Evolutionary conservation across 2,797 vertebrate species (phyloP), one percentile per base, ranked within the genome.

Genomic region (Limnodromus scolopaceus): DNA sequence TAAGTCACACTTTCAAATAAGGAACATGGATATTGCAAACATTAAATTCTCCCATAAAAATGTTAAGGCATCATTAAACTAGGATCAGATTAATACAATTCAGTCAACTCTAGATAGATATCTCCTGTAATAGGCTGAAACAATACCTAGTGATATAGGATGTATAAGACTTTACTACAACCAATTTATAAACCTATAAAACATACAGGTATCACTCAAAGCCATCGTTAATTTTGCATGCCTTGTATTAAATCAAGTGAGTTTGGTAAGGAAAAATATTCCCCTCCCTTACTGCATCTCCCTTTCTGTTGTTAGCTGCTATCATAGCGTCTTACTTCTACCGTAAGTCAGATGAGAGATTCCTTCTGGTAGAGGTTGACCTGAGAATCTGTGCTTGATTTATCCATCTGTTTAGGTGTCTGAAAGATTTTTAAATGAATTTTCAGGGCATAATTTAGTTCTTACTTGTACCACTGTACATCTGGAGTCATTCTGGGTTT

Each of bases 51-150:
- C 93, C 97, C 98, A 98, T 98, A 98, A 98, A 98, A 98, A 98
- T 96, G 98, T 98, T 98, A 98, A 98, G 97, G 98, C 98, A 98
- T 98, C 98, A 98, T 98, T 98, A 98, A 98, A 98, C 98, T 98
- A 98, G 98, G 97, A 98, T 98, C 98, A 98, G 98, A 98, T 98
- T 98, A 98, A 98, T 98, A 98, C 98, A 98, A 98, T 98, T 98
- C 98, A 98, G 98, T 98, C 98, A 98, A 97, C 97, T 98, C 97
- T 96, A 97, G 98, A 98, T 96, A 98, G 98, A 98, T 98, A 98
- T 98, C 96, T 97, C 97, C 97, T 92, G 96, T 98, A 98, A 98
- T 97, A 98, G 97, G 97, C 97, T 97, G 98, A 98, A 98, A 98
- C 97, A 98, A 98, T 98, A 98, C 96, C 97, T 95, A 97, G 96